Evolutionary conservation across 2,888 invertebrate genomes (phyloP).

Genomic region (Apocheima hispidaria): DNA sequence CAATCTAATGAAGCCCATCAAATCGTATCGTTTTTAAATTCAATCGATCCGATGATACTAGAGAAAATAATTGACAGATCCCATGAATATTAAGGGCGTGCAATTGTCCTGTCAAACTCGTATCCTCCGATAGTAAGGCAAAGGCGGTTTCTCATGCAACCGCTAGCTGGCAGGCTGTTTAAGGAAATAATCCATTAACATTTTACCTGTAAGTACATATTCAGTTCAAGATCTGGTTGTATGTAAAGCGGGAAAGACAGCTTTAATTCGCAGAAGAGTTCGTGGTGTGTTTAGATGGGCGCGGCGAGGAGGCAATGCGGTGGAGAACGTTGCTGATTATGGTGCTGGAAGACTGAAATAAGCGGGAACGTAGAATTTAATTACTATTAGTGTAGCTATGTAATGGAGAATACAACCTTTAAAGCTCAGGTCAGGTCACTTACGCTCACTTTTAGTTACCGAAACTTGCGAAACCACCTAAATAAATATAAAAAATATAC

Average conservation of each 20-base stretch:
- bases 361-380: constrained; percentile 27
- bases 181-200: constrained; percentile 78
- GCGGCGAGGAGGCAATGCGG: constrained; percentile 34
- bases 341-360: constrained; percentile 14
- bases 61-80: constrained; percentile 62
- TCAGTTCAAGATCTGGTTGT: constrained; percentile 52
- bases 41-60: constrained; percentile 47
- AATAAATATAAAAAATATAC: not conserved
- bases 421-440: not conserved
- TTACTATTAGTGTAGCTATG: constrained; percentile 16
- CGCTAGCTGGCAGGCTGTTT: constrained; percentile 57
- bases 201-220: constrained; percentile 69
- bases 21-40: constrained; percentile 47
- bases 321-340: constrained; percentile 35
- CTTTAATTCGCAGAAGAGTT: constrained; percentile 36
- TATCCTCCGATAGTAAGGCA: constrained; percentile 53
- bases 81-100: constrained; percentile 66
- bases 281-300: constrained; percentile 41
- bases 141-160: constrained; percentile 59
- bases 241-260: constrained; percentile 62
- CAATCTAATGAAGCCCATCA: constrained; percentile 48
- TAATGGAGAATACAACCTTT: not conserved
- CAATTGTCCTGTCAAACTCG: constrained; percentile 67
- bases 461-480: no score
- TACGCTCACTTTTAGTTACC: not conserved